These are phyloP conservation scores for Microcebus griseorufus DNA, from an alignment of 2,113 vertebrate species.

Conservation along the genomic window DNA sequence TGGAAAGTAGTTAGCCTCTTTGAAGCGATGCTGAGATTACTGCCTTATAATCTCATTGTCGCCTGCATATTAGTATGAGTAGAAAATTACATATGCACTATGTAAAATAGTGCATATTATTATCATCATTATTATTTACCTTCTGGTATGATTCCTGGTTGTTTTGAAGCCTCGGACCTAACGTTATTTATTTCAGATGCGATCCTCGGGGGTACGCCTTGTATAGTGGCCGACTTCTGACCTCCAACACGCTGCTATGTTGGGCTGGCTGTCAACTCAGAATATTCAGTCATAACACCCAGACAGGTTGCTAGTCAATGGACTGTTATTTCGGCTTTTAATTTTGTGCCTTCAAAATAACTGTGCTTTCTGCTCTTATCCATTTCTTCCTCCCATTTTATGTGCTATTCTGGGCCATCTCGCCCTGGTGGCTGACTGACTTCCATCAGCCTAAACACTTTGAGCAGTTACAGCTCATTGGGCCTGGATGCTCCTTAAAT, in stretches of 20 bases:
- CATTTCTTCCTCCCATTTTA: not conserved
- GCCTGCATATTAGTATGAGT: not conserved
- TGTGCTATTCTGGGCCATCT: not conserved
- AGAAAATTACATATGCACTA: not conserved
- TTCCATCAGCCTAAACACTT: conserved; percentile 38
- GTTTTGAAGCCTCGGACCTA: not conserved
- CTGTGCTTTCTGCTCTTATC: not conserved
- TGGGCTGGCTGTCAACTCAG: not conserved
- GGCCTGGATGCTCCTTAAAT: not conserved
- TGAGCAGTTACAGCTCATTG: conserved; percentile 47
- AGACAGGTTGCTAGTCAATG: not conserved
- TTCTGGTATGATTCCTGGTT: not conserved
- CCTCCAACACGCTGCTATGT: not conserved
- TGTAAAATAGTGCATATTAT: not conserved
- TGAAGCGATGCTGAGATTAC: not conserved
- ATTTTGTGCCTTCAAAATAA: conserved; percentile 4
- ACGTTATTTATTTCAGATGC: not conserved
- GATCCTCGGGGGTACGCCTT: not conserved
- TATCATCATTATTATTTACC: not conserved
- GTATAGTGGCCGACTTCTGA: not conserved
- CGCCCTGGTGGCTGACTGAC: not conserved
- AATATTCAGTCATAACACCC: not conserved
- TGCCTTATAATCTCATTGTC: not conserved
- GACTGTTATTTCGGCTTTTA: conserved; percentile 27
- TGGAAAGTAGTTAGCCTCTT: not conserved